Conservation (phyloP, 1,140 invertebrate species). For the Ostrea denselamellosa region DNA sequence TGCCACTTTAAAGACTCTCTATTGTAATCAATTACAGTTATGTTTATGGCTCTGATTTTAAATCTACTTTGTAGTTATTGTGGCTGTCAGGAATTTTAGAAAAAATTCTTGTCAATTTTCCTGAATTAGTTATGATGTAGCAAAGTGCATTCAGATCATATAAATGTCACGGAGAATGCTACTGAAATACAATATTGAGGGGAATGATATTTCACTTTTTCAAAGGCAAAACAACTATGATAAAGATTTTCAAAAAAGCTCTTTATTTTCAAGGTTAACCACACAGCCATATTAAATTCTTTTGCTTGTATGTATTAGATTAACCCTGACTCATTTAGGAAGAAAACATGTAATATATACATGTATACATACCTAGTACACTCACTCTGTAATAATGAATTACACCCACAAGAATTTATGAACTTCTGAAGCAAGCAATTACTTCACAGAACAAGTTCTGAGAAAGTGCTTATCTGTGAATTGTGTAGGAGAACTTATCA, state of each 20-base stretch:
- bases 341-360: not conserved
- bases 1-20: not conserved
- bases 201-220: slow-evolving; percentile 33
- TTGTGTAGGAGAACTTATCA: not conserved
- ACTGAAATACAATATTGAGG: not conserved
- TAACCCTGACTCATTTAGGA: slow-evolving; percentile 14
- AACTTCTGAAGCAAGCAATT: not conserved
- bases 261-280: not conserved
- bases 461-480: slow-evolving; percentile 5
- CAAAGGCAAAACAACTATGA: not conserved
- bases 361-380: not conserved
- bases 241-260: not conserved
- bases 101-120: slow-evolving; percentile 16
- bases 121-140: slow-evolving; percentile 9
- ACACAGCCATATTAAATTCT: slow-evolving; percentile 36
- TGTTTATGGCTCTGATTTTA: not conserved
- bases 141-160: not conserved
- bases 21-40: slow-evolving; percentile 31
- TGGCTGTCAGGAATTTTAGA: not conserved
- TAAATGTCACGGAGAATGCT: slow-evolving; percentile 4
- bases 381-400: not conserved
- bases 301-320: slow-evolving; percentile 5
- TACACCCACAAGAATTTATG: not conserved
- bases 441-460: not conserved
- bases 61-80: slow-evolving; percentile 3